Evolutionary conservation across 2,113 vertebrate genomes (phyloP).

Genomic region (Callaeas wilsoni): DNA sequence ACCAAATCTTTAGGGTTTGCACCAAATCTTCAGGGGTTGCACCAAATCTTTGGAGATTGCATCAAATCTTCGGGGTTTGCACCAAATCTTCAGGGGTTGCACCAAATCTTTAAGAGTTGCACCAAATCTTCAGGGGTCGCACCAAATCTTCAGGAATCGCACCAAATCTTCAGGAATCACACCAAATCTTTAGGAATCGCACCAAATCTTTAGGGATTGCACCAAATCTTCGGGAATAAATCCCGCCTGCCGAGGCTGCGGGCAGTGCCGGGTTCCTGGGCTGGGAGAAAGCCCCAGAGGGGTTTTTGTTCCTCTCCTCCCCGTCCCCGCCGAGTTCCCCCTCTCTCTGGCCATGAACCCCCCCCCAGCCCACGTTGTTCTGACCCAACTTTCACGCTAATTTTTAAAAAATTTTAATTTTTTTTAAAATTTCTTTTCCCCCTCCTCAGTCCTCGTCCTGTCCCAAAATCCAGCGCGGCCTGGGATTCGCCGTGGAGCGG

Average conservation of each 20-base stretch:
- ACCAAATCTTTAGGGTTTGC: too few species aligned
- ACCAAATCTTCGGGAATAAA: not conserved
- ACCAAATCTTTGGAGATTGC: too few species aligned
- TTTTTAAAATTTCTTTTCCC: not conserved
- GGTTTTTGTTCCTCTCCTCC: not conserved
- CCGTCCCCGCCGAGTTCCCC: not conserved
- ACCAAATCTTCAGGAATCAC: too few species aligned
- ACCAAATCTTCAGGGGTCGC: too few species aligned
- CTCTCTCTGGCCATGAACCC: not conserved
- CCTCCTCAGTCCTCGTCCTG: constrained; percentile 61
- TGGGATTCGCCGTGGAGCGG: constrained; percentile 62
- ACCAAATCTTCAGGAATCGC: too few species aligned
- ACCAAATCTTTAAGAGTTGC: too few species aligned
- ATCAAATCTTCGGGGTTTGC: too few species aligned
- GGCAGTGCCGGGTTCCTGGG: not conserved
- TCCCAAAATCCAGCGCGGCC: constrained; percentile 59
- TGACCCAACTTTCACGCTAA: not conserved
- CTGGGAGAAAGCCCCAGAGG: not conserved
- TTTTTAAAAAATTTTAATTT: not conserved
- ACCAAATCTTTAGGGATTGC: too few species aligned
- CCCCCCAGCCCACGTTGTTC: not conserved
- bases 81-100: too few species aligned
- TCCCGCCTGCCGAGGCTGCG: accelerated
- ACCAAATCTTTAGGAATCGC: too few species aligned
- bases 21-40: too few species aligned